phyloP scores from a whole-genome alignment of 1,140 invertebrate genomes.

The Tetragonula clypearis region DNA sequence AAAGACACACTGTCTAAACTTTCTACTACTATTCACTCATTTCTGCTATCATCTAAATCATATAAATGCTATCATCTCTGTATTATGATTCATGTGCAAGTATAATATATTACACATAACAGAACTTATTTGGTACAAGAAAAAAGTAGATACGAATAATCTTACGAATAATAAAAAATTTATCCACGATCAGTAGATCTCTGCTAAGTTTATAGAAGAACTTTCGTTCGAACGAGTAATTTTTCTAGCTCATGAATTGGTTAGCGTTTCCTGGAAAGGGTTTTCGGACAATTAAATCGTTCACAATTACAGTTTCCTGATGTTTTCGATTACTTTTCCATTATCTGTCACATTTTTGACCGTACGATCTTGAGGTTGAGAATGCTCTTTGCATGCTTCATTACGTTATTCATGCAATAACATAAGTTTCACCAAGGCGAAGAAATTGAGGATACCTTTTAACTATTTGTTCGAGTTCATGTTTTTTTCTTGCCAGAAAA shows the following conservation, averaged over 20 bases:
- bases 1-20: no score
- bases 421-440: neutral
- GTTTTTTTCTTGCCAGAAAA: neutral
- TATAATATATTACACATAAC: no score
- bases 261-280: conserved; percentile 26
- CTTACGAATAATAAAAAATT: conserved; percentile 68
- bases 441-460: neutral
- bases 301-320: conserved; percentile 48
- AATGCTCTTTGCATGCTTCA: neutral
- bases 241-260: conserved; percentile 9
- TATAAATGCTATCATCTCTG: no score
- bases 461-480: neutral
- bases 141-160: conserved; percentile 40
- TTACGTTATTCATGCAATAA: neutral
- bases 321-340: conserved; percentile 38
- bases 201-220: conserved; percentile 45
- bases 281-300: conserved; percentile 52
- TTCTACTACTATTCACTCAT: no score
- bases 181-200: conserved; percentile 59
- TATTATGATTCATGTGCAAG: no score
- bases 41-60: no score
- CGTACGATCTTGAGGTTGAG: neutral
- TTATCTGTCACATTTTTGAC: neutral
- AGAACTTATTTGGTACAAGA: neutral
- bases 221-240: conserved; percentile 40